phyloP scores from a whole-genome alignment of 1,140 invertebrate species.

The Sesamia nonagrioides region DNA sequence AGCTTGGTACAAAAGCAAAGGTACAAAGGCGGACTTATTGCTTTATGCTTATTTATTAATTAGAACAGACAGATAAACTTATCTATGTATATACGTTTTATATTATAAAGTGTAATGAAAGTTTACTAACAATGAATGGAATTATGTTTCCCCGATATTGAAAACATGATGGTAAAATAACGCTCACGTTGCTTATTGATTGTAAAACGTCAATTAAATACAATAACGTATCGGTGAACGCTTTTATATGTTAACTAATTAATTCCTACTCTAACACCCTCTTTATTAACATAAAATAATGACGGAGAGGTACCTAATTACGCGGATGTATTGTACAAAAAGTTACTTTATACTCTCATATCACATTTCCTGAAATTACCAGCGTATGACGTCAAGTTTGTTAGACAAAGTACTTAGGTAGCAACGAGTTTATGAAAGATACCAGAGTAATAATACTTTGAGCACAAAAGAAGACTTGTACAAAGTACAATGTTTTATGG shows the following conservation, averaged over 20 bases:
- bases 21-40: too few species aligned
- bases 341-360: slow-evolving; percentile 20
- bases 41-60: too few species aligned
- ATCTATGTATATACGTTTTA: too few species aligned
- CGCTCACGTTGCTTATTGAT: not conserved
- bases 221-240: not conserved
- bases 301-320: not conserved
- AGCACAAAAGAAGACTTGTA: slow-evolving; percentile 47
- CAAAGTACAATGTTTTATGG: slow-evolving; percentile 51
- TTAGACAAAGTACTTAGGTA: slow-evolving; percentile 36
- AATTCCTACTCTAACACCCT: not conserved
- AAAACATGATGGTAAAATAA: not conserved
- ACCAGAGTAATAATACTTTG: slow-evolving; percentile 40
- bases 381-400: slow-evolving; percentile 23
- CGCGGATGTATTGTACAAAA: slow-evolving; percentile 5
- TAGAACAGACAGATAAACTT: too few species aligned
- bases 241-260: slow-evolving; percentile 6
- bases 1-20: too few species aligned
- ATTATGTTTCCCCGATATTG: too few species aligned
- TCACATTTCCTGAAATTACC: slow-evolving; percentile 6
- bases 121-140: too few species aligned
- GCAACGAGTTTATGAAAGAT: slow-evolving; percentile 44
- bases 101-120: too few species aligned
- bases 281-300: slow-evolving; percentile 14
- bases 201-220: not conserved